These are phyloP conservation scores for Myanophis thanlyinensis DNA, from an alignment of 2,113 vertebrate species.

Conservation along the genomic window DNA sequence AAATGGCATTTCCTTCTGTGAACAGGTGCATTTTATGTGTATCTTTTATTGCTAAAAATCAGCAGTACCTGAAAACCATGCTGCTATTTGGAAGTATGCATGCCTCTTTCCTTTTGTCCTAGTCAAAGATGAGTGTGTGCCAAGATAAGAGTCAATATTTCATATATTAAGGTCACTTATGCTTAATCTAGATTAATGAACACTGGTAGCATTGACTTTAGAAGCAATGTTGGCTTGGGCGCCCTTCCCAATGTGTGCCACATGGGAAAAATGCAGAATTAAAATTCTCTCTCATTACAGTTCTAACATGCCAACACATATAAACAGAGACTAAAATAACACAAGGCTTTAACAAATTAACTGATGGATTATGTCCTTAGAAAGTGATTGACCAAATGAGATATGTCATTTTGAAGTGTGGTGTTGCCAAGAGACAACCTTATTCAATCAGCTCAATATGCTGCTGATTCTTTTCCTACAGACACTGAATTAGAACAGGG, in stretches of 20 bases:
- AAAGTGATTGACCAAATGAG: background rate
- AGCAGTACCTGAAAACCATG: background rate
- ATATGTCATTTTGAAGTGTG: background rate
- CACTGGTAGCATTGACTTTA: slow-evolving; percentile 9
- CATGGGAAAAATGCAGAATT: background rate
- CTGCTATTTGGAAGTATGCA: background rate
- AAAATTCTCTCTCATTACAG: slow-evolving; percentile 12
- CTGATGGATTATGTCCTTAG: background rate
- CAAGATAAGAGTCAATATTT: background rate
- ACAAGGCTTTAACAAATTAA: slow-evolving; percentile 21
- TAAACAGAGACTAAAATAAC: slow-evolving; percentile 24
- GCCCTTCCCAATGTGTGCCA: slow-evolving; percentile 19
- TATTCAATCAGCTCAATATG: background rate
- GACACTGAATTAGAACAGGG: background rate
- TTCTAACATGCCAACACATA: slow-evolving; percentile 20
- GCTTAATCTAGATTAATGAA: slow-evolving; percentile 24
- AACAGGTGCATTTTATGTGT: background rate
- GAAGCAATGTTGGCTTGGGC: slow-evolving; percentile 12
- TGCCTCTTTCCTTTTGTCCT: background rate
- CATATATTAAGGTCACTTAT: slow-evolving; percentile 11
- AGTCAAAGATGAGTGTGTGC: background rate
- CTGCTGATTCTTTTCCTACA: background rate
- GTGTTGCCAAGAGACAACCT: rapidly evolving
- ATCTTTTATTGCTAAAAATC: background rate
- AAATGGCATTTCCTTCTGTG: background rate